Percentiles rank a stretch among this genome's conserved stretches.
phyloP scores from a whole-genome alignment of 1,140 invertebrate species.

The Monochamus saltuarius region DNA sequence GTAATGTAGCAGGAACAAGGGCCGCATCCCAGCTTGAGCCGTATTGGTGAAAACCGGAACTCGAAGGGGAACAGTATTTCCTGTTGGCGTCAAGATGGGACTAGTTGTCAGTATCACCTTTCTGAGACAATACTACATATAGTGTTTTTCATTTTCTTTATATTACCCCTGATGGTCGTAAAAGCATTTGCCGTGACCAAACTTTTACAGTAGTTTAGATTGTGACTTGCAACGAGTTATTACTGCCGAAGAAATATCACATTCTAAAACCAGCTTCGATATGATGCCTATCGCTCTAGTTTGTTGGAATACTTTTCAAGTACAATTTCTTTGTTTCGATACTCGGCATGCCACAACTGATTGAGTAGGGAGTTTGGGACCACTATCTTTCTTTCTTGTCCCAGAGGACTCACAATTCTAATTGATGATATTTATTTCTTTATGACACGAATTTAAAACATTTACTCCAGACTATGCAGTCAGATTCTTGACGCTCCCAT shows the following conservation, averaged over 20 bases:
- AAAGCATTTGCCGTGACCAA: constrained; percentile 81
- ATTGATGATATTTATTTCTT: constrained; percentile 46
- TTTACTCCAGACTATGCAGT: constrained; percentile 5
- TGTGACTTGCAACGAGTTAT: constrained; percentile 42
- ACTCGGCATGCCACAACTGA: constrained; percentile 47
- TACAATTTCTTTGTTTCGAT: constrained; percentile 49
- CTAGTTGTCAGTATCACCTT: constrained; percentile 49
- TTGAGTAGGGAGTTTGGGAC: constrained; percentile 49
- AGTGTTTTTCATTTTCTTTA: constrained; percentile 85
- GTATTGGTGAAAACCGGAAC: constrained; percentile 28
- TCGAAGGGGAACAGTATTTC: constrained; percentile 23
- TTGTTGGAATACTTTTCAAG: constrained; percentile 44
- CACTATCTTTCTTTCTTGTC: constrained; percentile 37
- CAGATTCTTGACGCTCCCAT: constrained; percentile 10
- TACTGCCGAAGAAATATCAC: constrained; percentile 34
- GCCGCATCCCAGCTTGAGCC: constrained; percentile 5
- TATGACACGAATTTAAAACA: constrained; percentile 27
- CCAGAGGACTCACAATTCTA: constrained; percentile 42
- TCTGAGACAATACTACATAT: constrained; percentile 50
- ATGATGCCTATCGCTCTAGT: constrained; percentile 45
- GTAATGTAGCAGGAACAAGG: constrained; percentile 21
- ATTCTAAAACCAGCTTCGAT: constrained; percentile 38
- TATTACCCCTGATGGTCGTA: constrained; percentile 78
- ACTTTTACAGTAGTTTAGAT: constrained; percentile 57
- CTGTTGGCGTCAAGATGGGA: constrained; percentile 38